phyloP scores from a whole-genome alignment of 30 jellyfish, hydroid and myxozoan species.

The Nemopilema nomurai region DNA sequence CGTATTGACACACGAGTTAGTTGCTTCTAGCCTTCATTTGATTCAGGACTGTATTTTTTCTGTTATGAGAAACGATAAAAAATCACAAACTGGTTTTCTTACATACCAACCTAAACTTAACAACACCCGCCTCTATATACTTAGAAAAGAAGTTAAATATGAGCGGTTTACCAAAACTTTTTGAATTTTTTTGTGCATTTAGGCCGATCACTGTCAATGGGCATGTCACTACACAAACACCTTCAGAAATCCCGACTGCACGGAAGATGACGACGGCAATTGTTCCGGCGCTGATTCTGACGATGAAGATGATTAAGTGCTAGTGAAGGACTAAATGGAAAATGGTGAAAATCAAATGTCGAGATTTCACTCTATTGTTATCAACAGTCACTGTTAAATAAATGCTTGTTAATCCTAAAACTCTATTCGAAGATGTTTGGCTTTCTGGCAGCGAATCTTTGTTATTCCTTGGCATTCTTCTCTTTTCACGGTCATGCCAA shows the following conservation, averaged over 20 bases:
- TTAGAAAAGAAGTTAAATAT: too few species aligned
- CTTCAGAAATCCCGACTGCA: conserved; percentile 44
- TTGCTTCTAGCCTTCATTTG: too few species aligned
- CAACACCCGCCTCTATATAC: too few species aligned
- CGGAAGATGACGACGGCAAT: not conserved
- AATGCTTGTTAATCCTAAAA: not conserved
- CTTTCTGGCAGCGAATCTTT: not conserved
- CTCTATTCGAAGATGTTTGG: too few species aligned
- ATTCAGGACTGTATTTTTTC: too few species aligned
- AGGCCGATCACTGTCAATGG: conserved; percentile 61
- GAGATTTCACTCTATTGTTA: not conserved
- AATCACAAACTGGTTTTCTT: too few species aligned
- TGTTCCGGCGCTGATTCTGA: conserved; percentile 36
- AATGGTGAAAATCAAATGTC: not conserved
- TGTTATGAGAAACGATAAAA: too few species aligned
- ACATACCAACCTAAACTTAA: too few species aligned
- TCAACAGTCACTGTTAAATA: not conserved
- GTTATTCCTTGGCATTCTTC: not conserved
- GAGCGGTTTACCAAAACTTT: too few species aligned
- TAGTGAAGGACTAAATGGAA: not conserved
- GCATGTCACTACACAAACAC: conserved; percentile 71
- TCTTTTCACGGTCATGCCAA: not conserved
- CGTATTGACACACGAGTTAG: too few species aligned
- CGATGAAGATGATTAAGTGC: conserved; percentile 9
- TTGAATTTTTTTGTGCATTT: too few species aligned